Conservation (phyloP, 1,140 invertebrate genomes). For the Alviniconcha marisindica region DNA sequence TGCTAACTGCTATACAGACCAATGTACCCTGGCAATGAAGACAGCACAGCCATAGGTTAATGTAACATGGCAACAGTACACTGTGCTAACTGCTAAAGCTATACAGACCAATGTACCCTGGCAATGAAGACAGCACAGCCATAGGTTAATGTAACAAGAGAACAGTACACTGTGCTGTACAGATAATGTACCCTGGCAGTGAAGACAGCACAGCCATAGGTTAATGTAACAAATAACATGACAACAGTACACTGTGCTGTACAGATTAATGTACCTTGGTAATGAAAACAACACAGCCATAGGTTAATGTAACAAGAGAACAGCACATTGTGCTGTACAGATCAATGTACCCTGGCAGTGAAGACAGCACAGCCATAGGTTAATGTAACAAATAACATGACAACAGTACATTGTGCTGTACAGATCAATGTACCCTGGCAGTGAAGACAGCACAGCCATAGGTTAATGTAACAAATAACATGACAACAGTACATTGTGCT, state of each 20-base stretch:
- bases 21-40: conserved; percentile 89
- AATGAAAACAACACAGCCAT: neutral
- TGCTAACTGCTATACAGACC: conserved; percentile 91
- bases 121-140: conserved; percentile 14
- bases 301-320: conserved; percentile 1
- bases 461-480: neutral
- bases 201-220: too few relatives aligned
- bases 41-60: neutral
- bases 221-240: too few relatives aligned
- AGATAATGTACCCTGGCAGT: conserved; percentile 83
- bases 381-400: conserved; percentile 5
- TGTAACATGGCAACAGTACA: conserved; percentile 17
- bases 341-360: conserved; percentile 94
- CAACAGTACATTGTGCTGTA: conserved; percentile 21
- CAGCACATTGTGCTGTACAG: conserved; percentile 79
- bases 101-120: conserved; percentile 98
- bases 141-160: conserved; percentile 5
- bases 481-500: too few relatives aligned
- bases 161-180: neutral
- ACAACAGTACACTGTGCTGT: conserved; percentile 9
- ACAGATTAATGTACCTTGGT: conserved; percentile 98
- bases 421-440: too few relatives aligned
- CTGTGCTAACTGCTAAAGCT: too few relatives aligned
- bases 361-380: neutral
- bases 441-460: neutral